These are phyloP conservation scores for Centropristis striata DNA, from an alignment of 2,113 vertebrate genomes.

Conservation along the genomic window DNA sequence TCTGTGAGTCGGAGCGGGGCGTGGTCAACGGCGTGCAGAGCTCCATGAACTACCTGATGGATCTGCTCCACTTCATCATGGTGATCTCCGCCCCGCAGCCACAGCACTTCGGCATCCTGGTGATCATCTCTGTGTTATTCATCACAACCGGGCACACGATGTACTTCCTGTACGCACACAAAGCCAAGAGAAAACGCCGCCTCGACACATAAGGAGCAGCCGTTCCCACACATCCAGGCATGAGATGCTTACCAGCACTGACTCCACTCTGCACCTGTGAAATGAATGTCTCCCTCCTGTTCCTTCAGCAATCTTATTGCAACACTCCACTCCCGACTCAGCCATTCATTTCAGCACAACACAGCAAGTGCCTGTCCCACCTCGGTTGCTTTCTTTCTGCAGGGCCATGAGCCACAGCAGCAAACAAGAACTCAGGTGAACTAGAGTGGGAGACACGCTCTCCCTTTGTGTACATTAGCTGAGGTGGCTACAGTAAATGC, in stretches of 20 bases:
- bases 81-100: conserved; percentile 83
- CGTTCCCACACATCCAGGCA: conserved; percentile 29
- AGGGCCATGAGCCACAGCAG: conserved; percentile 47
- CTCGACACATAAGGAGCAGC: conserved; percentile 69
- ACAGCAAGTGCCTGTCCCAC: conserved; percentile 67
- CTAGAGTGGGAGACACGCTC: conserved; percentile 65
- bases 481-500: conserved; percentile 61
- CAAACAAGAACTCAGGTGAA: conserved; percentile 76
- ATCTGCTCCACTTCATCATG: conserved; percentile 85
- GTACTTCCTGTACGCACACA: conserved; percentile 86
- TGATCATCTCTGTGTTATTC: conserved; percentile 87
- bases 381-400: conserved; percentile 59
- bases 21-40: conserved; percentile 87
- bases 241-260: conserved; percentile 50
- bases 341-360: conserved; percentile 76
- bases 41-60: conserved; percentile 89
- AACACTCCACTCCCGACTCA: conserved; percentile 60
- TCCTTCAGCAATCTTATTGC: conserved; percentile 66
- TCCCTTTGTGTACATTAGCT: conserved; percentile 59
- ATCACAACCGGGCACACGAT: conserved; percentile 86
- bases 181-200: conserved; percentile 81
- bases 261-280: conserved; percentile 73
- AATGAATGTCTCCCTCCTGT: conserved; percentile 75
- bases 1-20: conserved; percentile 85
- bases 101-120: conserved; percentile 83